Evolutionary conservation across 2,797 vertebrate genomes (phyloP).

Genomic region (Sebastes miniatus): DNA sequence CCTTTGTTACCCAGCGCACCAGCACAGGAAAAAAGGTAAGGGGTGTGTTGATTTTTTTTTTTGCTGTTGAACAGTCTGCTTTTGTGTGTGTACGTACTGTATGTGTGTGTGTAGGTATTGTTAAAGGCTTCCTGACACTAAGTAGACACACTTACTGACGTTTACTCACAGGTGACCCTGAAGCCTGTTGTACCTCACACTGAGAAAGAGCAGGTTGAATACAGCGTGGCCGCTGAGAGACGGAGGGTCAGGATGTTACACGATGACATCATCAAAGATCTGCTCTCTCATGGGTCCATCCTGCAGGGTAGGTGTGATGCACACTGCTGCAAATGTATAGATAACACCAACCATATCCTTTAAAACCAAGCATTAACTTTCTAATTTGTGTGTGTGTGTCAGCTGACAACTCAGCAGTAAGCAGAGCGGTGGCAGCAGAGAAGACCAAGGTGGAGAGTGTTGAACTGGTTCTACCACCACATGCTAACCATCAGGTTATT

Average conservation of each 20-base stretch:
- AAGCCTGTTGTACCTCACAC: constrained; percentile 78
- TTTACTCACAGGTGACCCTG: constrained; percentile 84
- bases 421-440: constrained; percentile 76
- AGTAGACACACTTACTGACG: not conserved
- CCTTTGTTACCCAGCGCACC: constrained; percentile 89
- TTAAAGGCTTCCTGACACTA: not conserved
- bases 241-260: constrained; percentile 91
- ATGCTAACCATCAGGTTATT: constrained; percentile 91
- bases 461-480: constrained; percentile 93
- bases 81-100: too few species aligned
- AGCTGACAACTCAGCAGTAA: constrained; percentile 56
- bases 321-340: not conserved
- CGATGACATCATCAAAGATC: constrained; percentile 90
- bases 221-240: constrained; percentile 92
- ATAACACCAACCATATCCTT: not conserved
- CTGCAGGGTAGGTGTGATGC: constrained; percentile 74
- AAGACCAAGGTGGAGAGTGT: constrained; percentile 92
- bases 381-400: constrained; percentile 15
- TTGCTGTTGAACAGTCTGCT: too few species aligned
- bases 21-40: constrained; percentile 81
- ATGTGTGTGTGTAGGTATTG: not conserved
- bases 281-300: constrained; percentile 78
- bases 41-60: not conserved
- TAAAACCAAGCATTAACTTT: not conserved
- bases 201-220: constrained; percentile 87